phyloP scores from a whole-genome alignment of 2,113 vertebrate genomes.

The Menura novaehollandiae region DNA sequence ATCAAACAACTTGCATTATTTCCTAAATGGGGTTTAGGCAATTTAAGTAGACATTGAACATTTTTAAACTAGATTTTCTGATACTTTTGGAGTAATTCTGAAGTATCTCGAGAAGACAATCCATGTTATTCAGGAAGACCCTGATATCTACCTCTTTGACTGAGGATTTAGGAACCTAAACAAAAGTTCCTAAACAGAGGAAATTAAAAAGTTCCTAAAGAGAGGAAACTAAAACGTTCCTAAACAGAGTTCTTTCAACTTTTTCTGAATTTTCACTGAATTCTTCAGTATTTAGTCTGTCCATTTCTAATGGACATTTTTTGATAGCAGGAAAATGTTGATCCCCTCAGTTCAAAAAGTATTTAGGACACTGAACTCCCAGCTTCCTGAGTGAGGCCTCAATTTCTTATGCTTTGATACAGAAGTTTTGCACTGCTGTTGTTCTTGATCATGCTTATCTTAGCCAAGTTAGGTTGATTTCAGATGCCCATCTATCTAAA shows the following conservation, averaged over 20 bases:
- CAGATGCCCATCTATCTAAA: background rate
- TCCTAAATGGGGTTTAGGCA: background rate
- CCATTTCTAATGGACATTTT: background rate
- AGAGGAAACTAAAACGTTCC: no score
- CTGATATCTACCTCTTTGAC: background rate
- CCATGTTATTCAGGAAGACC: background rate
- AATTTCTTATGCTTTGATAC: background rate
- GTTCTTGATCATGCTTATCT: background rate
- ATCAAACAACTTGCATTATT: background rate
- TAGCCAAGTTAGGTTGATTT: background rate
- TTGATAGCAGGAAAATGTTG: background rate
- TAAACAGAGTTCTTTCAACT: background rate
- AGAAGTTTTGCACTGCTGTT: background rate
- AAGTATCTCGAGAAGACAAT: background rate
- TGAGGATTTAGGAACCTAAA: background rate
- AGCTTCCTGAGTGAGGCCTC: background rate
- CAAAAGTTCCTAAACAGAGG: background rate
- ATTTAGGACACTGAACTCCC: background rate
- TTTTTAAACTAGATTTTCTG: background rate
- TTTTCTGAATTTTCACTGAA: no score
- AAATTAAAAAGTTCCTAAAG: background rate
- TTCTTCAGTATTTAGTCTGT: background rate
- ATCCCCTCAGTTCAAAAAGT: background rate
- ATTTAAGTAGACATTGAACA: background rate
- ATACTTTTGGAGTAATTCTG: background rate